These are phyloP conservation scores for Agrochola macilenta DNA, from an alignment of 2,888 invertebrate genomes.

Conservation along the genomic window DNA sequence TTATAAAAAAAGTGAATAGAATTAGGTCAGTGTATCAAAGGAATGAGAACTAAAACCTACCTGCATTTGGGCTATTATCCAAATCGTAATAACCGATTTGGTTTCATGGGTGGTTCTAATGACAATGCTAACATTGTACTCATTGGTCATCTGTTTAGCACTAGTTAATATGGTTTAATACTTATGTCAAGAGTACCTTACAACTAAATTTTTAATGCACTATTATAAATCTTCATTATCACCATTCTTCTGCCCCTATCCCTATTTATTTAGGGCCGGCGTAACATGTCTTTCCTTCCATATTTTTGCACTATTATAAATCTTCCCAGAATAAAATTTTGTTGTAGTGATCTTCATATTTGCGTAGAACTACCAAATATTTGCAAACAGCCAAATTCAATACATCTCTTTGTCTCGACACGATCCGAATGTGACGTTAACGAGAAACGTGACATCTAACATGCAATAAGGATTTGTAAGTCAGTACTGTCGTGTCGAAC, in stretches of 20 bases:
- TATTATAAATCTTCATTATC: background rate
- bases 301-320: background rate
- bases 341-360: conserved; percentile 11
- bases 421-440: conserved; percentile 56
- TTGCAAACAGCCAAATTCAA: conserved; percentile 41
- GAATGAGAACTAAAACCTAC: background rate
- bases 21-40: background rate
- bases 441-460: conserved; percentile 62
- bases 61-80: background rate
- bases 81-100: background rate
- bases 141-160: background rate
- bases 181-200: background rate
- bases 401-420: conserved; percentile 54
- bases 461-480: conserved; percentile 62
- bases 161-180: background rate
- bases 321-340: background rate
- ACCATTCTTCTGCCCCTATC: too few relatives aligned
- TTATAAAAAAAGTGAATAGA: background rate
- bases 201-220: background rate
- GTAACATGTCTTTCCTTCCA: too few relatives aligned
- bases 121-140: too few relatives aligned
- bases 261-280: too few relatives aligned
- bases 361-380: conserved; percentile 16
- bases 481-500: conserved; percentile 56
- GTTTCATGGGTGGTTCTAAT: background rate